Percentiles rank a stretch among this genome's conserved stretches.
Evolutionary conservation across 2,113 vertebrate species (phyloP).

Genomic region (Oncorhynchus nerka): DNA sequence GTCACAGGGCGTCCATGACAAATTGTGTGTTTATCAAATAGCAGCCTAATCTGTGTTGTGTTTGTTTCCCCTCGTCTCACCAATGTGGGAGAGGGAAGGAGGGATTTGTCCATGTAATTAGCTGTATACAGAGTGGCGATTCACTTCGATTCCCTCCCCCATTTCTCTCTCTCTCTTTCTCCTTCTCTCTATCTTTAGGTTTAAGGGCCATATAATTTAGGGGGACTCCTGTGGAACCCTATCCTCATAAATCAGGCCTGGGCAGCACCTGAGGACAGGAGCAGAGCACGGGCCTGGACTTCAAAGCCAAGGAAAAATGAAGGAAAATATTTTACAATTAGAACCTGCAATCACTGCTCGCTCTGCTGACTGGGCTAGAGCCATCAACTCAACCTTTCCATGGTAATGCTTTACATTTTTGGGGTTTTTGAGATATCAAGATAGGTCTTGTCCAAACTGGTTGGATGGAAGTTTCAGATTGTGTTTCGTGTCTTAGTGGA

Average conservation of each 20-base stretch:
- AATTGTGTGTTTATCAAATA: constrained; percentile 39
- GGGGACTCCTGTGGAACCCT: constrained; percentile 57
- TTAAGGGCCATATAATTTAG: constrained; percentile 71
- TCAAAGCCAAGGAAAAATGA: constrained; percentile 58
- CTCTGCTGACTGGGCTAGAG: not conserved
- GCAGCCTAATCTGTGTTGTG: constrained; percentile 15
- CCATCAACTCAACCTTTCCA: constrained; percentile 29
- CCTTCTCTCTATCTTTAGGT: constrained; percentile 32
- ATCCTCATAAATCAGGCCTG: constrained; percentile 67
- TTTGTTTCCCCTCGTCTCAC: constrained; percentile 35
- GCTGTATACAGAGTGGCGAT: constrained; percentile 56
- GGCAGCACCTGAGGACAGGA: constrained; percentile 70
- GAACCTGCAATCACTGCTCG: constrained; percentile 56
- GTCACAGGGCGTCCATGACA: constrained; percentile 30
- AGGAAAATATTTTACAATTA: constrained; percentile 67
- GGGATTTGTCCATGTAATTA: constrained; percentile 63
- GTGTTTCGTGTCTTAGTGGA: too few species aligned
- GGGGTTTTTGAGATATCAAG: too few species aligned
- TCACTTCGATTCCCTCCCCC: constrained; percentile 16
- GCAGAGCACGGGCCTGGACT: constrained; percentile 48
- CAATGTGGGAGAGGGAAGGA: not conserved
- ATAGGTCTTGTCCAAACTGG: too few species aligned
- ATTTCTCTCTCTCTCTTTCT: constrained; percentile 7
- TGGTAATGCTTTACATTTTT: not conserved
- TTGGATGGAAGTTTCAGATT: too few species aligned